Base-by-base conservation (phyloP, 2,888 invertebrate genomes). In the Anoplius nigerrimus region DNA sequence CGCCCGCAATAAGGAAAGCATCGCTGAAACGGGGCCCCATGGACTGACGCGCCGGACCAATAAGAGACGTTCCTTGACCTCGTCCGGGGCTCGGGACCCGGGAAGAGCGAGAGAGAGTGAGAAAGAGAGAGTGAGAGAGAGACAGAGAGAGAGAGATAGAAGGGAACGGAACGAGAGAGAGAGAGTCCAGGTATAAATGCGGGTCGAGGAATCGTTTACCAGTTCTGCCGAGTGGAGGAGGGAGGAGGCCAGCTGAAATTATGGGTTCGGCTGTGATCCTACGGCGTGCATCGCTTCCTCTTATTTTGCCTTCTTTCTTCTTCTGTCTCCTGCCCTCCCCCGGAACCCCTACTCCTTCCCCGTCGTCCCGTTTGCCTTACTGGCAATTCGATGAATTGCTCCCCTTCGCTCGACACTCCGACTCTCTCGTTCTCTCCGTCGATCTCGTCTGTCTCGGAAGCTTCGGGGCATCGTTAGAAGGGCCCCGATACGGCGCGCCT, bases 41-140 rank as follows among this genome's bases (percentile, higher is more conserved):
- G 15, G 48, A 48, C 5, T 18, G 48, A 5, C 48, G 48, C 18
- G n/a, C 18, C 16, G 18, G 16, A 34, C 68, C 62, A 52, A 66
- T 59, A 52, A 62, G 66, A 74, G 66, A 75, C 76, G 72, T 76
- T 76, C 67, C 43, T 75, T 78, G 76, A 76, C 79, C 79, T 57
- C 67, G 66, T 20, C 11, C n/a, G n/a, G n/a, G n/a, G n/a, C n/a
- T n/a, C n/a, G n/a, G n/a, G n/a, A n/a, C n/a, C n/a, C n/a, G n/a
- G n/a, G n/a, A n/a, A 48, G 48, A n/a, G 48, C 8, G 48, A 48
- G 5, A 16, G 22, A 18, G 24, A 22, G 24, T 27, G 61, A 67
- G 57, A 54, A 59, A 51, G 56, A 53, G 48, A 60, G 55, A 62
- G 65, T 6, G n/a, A 65, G 56, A 11, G 20, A 21, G 42, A 54